phyloP scores from a whole-genome alignment of 1,140 invertebrate genomes.

The Drosophila arizonae region DNA sequence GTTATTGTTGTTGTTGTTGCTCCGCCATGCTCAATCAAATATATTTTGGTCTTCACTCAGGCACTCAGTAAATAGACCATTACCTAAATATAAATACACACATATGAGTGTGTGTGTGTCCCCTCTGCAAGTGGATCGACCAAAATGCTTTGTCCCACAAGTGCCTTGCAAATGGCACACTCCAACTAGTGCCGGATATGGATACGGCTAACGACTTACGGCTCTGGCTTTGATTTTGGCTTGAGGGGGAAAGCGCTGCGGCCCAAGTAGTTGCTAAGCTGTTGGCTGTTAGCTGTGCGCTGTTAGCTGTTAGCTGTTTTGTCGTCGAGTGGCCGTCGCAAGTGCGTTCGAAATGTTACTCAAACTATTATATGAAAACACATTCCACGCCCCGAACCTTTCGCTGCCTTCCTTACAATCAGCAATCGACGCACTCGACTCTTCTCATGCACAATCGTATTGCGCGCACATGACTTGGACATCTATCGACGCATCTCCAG shows the following conservation, averaged over 20 bases:
- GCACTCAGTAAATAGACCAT: conserved; percentile 51
- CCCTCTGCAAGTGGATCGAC: conserved; percentile 9
- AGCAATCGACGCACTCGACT: no score
- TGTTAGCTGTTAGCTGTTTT: conserved; percentile 1
- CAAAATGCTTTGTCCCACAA: conserved; percentile 32
- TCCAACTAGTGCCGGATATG: conserved; percentile 52
- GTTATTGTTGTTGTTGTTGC: not conserved
- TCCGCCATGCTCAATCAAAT: conserved; percentile 38
- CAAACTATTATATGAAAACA: no score
- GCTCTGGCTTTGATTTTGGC: conserved; percentile 35
- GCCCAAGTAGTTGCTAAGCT: conserved; percentile 2
- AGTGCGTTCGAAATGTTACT: no score
- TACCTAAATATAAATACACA: conserved; percentile 18
- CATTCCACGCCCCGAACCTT: no score
- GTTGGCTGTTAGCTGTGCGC: conserved; percentile 8
- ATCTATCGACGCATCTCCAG: no score
- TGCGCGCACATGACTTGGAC: no score
- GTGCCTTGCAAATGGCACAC: conserved; percentile 45
- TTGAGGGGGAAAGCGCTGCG: conserved; percentile 35
- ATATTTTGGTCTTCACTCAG: conserved; percentile 8
- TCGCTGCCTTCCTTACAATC: no score
- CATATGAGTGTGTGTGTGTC: no score
- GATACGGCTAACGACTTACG: conserved; percentile 30
- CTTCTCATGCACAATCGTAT: no score
- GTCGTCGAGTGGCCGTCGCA: no score